These are phyloP conservation scores for Yponomeuta evonymella DNA, from an alignment of 2,888 invertebrate species.

Conservation along the genomic window DNA sequence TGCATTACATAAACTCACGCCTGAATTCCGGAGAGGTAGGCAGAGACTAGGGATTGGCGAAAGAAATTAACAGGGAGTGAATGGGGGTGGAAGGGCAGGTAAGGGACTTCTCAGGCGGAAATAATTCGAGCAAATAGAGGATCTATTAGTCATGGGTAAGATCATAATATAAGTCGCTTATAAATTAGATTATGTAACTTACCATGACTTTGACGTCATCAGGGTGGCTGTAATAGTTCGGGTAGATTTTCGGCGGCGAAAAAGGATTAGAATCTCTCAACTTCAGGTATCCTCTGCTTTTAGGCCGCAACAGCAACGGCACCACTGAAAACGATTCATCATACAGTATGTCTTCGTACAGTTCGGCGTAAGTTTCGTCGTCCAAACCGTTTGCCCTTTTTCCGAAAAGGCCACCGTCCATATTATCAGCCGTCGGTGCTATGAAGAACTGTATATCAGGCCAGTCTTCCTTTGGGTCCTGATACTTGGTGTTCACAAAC, in stretches of 20 bases:
- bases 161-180: neutral
- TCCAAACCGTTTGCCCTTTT: constrained; percentile 81
- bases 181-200: constrained; percentile 37
- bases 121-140: no score
- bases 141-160: no score
- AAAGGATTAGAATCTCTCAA: constrained; percentile 82
- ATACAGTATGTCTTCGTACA: constrained; percentile 83
- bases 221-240: constrained; percentile 88
- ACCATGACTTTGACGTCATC: constrained; percentile 83
- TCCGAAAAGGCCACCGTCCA: constrained; percentile 86
- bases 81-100: neutral
- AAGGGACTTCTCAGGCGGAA: neutral
- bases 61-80: neutral
- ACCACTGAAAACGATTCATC: constrained; percentile 81
- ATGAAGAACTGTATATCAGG: constrained; percentile 89
- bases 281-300: constrained; percentile 81
- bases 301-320: constrained; percentile 83
- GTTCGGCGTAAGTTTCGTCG: constrained; percentile 79
- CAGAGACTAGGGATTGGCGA: no score
- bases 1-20: no score
- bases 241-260: constrained; percentile 87
- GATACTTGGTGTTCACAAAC: constrained; percentile 84
- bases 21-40: no score
- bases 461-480: constrained; percentile 79
- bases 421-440: constrained; percentile 83